These are phyloP conservation scores for Charaxes varanes DNA, from an alignment of 1,140 invertebrate genomes.

Conservation along the genomic window DNA sequence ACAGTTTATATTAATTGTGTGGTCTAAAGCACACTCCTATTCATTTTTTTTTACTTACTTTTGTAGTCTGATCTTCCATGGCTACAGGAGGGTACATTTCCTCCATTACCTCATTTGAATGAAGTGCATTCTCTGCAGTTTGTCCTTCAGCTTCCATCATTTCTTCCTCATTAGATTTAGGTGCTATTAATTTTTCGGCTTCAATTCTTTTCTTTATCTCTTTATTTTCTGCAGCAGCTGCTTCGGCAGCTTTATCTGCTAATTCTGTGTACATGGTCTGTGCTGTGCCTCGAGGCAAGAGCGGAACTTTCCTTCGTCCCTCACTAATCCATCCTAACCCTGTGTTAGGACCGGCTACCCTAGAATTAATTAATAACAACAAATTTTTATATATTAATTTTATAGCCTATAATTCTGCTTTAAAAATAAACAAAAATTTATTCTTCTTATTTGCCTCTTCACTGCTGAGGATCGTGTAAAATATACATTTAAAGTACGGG, in stretches of 20 bases:
- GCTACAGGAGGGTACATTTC: constrained; percentile 59
- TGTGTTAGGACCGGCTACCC: constrained; percentile 86
- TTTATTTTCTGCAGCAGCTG: constrained; percentile 61
- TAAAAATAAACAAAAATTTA: too few species aligned
- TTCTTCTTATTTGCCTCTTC: too few species aligned
- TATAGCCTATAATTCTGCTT: too few species aligned
- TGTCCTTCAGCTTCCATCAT: constrained; percentile 40
- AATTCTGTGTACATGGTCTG: constrained; percentile 89
- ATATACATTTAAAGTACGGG: too few species aligned
- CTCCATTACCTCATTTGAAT: constrained; percentile 43
- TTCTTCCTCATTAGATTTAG: constrained; percentile 51
- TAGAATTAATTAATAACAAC: constrained; percentile 50
- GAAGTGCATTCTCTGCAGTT: constrained; percentile 33
- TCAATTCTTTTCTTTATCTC: constrained; percentile 55
- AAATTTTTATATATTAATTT: too few species aligned
- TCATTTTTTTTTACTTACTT: constrained; percentile 30
- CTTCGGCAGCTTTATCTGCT: constrained; percentile 81
- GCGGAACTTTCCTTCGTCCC: constrained; percentile 85
- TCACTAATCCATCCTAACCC: constrained; percentile 90
- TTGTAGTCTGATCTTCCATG: constrained; percentile 59
- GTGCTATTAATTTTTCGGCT: constrained; percentile 42
- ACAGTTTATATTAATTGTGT: too few species aligned
- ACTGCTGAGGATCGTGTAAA: too few species aligned
- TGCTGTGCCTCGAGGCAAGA: constrained; percentile 86
- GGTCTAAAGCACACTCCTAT: too few species aligned